Percentiles rank a stretch among this genome's conserved stretches.
These are phyloP conservation scores for Drymonia ruficornis DNA, from an alignment of 2,888 invertebrate genomes.

Conservation along the genomic window DNA sequence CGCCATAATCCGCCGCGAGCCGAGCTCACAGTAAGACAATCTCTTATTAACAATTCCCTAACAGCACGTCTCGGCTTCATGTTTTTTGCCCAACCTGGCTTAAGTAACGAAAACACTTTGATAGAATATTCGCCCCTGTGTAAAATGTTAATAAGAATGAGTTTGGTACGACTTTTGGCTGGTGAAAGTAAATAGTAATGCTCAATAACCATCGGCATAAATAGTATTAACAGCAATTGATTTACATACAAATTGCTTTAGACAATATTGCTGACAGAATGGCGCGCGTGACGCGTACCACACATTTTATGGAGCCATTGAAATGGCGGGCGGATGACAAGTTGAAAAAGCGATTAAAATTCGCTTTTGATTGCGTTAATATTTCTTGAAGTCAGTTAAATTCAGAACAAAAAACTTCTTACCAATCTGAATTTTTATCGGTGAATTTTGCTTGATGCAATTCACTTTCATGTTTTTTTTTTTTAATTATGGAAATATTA, in stretches of 20 bases:
- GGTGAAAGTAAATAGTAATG: conserved; percentile 76
- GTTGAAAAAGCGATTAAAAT: background rate
- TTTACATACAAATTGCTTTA: conserved; percentile 85
- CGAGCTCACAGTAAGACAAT: conserved; percentile 59
- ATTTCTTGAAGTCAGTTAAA: no score
- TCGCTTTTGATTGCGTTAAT: no score
- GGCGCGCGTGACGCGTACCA: conserved; percentile 78
- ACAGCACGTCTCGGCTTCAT: conserved; percentile 65
- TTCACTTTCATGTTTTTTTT: no score
- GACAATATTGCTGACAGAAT: conserved; percentile 83
- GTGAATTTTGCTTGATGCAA: no score
- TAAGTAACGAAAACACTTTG: conserved; percentile 36
- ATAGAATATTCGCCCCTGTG: conserved; percentile 40
- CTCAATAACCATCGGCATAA: conserved; percentile 82
- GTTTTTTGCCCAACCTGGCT: conserved; percentile 61
- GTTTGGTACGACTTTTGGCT: conserved; percentile 46
- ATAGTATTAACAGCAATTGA: conserved; percentile 85
- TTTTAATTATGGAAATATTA: no score
- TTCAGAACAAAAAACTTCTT: no score
- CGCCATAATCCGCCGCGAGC: conserved; percentile 56
- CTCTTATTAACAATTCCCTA: conserved; percentile 77
- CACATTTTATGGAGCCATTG: conserved; percentile 55
- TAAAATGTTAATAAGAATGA: conserved; percentile 36
- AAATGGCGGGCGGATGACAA: conserved; percentile 24
- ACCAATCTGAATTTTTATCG: no score